Percentiles rank a stretch among this genome's conserved stretches.
These are phyloP conservation scores for Dryadula phaetusa DNA, from an alignment of 2,888 invertebrate species.

Conservation along the genomic window DNA sequence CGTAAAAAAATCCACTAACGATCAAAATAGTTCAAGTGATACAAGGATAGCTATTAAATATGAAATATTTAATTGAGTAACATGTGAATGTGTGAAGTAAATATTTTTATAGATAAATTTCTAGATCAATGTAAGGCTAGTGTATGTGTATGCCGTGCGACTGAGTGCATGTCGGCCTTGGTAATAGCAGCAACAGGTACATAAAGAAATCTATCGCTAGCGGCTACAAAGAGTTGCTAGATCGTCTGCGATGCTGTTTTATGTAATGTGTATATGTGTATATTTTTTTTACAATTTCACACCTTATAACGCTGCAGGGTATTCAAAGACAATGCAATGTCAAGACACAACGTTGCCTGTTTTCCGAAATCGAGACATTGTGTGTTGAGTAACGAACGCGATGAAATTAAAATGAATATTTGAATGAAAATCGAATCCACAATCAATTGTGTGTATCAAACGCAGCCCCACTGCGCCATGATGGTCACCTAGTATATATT, in stretches of 20 bases:
- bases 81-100: constrained; percentile 7
- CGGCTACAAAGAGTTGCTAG: not conserved
- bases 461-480: too few species aligned
- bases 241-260: not conserved
- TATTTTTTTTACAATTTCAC: too few species aligned
- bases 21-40: constrained; percentile 4
- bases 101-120: constrained; percentile 24
- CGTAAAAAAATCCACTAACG: not conserved
- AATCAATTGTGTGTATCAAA: too few species aligned
- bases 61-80: constrained; percentile 11
- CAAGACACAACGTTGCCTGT: too few species aligned
- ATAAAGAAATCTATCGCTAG: constrained; percentile 1
- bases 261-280: too few species aligned
- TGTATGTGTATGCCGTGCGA: not conserved
- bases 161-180: constrained; percentile 8
- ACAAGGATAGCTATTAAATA: constrained; percentile 11
- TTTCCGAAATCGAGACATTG: too few species aligned
- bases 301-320: too few species aligned
- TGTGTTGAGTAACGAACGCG: too few species aligned
- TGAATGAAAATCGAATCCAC: too few species aligned
- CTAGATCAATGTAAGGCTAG: constrained; percentile 10
- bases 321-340: too few species aligned
- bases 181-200: not conserved
- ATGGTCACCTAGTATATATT: too few species aligned
- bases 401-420: too few species aligned